phyloP scores from a whole-genome alignment of 2,888 invertebrate genomes.

The Lycia hirtaria region DNA sequence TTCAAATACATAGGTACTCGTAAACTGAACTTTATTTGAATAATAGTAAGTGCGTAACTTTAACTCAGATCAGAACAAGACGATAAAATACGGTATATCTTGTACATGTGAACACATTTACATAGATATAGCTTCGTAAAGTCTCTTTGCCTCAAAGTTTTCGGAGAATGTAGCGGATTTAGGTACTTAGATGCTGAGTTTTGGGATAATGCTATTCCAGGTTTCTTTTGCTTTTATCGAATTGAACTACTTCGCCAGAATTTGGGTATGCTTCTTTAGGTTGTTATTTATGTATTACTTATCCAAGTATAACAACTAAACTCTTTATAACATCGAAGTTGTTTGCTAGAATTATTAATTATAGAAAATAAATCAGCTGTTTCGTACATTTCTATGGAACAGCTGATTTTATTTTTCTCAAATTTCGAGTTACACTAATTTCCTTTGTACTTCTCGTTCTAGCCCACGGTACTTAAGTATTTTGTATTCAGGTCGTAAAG shows the following conservation, averaged over 20 bases:
- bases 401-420: too few relatives aligned
- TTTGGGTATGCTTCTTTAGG: background rate
- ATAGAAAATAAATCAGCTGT: background rate
- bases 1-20: too few relatives aligned
- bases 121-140: conserved; percentile 10
- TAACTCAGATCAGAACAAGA: conserved; percentile 6
- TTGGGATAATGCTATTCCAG: conserved; percentile 18
- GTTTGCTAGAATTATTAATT: background rate
- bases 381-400: too few relatives aligned
- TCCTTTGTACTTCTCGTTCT: too few relatives aligned
- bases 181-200: conserved; percentile 12
- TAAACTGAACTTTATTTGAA: background rate
- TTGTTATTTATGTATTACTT: background rate
- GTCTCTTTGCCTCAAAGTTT: background rate
- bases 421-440: too few relatives aligned
- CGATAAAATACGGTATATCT: background rate
- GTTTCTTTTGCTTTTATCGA: background rate
- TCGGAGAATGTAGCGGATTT: conserved; percentile 3
- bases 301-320: background rate
- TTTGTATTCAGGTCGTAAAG: conserved; percentile 63
- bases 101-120: conserved; percentile 8
- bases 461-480: conserved; percentile 16
- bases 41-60: background rate
- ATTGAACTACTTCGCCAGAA: background rate
- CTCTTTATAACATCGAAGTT: background rate